Conservation (phyloP, 2,113 vertebrate species). For the Drymodes brunneopygia region DNA sequence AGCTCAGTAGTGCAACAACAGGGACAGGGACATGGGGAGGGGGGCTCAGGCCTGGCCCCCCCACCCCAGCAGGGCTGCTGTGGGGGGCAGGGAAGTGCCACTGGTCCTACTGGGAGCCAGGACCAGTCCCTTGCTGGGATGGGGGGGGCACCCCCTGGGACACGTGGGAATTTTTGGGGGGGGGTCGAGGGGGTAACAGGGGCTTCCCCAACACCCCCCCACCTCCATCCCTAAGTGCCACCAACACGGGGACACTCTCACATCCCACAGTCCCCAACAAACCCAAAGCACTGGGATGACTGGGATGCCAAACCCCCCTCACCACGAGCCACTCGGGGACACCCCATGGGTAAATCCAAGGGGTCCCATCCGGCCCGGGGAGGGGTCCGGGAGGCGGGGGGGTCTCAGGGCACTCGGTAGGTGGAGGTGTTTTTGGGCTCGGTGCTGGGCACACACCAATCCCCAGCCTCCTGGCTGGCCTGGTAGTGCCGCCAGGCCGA, state of each 20-base stretch:
- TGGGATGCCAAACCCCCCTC: neutral
- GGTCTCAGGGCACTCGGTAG: conserved; percentile 62
- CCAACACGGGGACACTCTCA: neutral
- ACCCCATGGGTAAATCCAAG: neutral
- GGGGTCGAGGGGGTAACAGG: too few species aligned
- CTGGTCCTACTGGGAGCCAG: neutral
- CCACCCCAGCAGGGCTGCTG: neutral
- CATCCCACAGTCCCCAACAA: neutral
- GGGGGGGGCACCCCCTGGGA: neutral
- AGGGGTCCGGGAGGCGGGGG: too few species aligned
- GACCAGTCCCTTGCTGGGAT: neutral
- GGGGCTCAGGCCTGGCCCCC: neutral
- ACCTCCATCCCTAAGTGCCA: neutral
- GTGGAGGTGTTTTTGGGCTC: conserved; percentile 88
- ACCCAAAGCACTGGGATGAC: neutral
- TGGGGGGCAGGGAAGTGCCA: neutral
- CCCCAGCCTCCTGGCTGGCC: conserved; percentile 85
- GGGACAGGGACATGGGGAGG: neutral
- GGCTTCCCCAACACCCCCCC: neutral
- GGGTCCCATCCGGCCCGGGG: neutral
- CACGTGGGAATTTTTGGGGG: too few species aligned
- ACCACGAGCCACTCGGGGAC: too few species aligned
- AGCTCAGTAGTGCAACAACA: neutral
- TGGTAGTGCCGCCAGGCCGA: conserved; percentile 92
- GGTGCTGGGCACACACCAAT: conserved; percentile 92